Evolutionary conservation across 2,113 vertebrate species (phyloP), one percentile per base, ranked within the genome.

Genomic region (Ammodytes dubius): DNA sequence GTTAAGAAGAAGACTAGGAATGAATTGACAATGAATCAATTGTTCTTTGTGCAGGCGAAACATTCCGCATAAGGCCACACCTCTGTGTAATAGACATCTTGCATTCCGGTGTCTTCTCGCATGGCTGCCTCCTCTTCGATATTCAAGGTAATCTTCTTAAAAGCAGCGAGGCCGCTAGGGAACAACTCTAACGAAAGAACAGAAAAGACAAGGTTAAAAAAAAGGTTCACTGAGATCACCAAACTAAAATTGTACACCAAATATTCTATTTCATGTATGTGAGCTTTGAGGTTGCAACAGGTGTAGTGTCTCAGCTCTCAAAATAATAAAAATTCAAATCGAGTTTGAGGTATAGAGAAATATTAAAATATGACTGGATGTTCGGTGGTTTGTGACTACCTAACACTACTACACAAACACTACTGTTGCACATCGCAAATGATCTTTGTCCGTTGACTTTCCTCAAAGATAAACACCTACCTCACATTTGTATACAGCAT

Each of bases 11-110:
- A 47, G 27, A 50, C n/a, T 17, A 12, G 45, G 8, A 45, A 63
- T 42, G 10, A 7, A 17, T 4, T 45, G 46, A 49, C 27, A 17
- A 27, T 13, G 11, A 19, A 56, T 9, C 27, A 27, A 27, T 27
- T 27, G 27, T 27, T 27, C 27, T 72, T 39, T 72, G 39, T 63
- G 27, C 27, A 27, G 27, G 27, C 27, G 27, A 27, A 27, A 27
- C 17, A 46, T 40, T 60, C 56, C n/a, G 27, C 37, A 39, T 13
- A 17, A 0, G 2, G 49, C 19, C 59, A 1, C 50, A 99, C 97
- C 96, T 99, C 98, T 39, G 96, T 98, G 89, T 99, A 99, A 90
- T 98, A 98, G 3, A 99, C 96, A 50, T 99, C 98, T 94, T 99
- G 97, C 95, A 99, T 97, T 54, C 98, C 98, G 0, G 95, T 95